Percentiles rank a stretch among this genome's conserved stretches.
Evolutionary conservation across 2,888 invertebrate species (phyloP).

Genomic region (Rotaria sp.): DNA sequence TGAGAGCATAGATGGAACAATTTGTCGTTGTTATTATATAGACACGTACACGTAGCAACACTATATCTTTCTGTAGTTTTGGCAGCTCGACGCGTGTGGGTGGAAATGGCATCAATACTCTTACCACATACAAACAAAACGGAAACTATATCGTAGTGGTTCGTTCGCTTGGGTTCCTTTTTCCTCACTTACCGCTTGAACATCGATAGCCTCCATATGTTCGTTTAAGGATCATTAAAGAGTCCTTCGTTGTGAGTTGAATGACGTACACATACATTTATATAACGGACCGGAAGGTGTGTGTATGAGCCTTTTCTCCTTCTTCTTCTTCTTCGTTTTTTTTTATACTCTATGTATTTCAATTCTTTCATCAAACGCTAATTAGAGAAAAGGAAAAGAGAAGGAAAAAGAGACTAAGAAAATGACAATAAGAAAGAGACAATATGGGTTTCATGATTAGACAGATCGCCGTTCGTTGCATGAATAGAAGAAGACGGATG

Average conservation of each 20-base stretch:
- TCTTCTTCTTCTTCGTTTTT: background rate
- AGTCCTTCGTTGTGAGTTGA: background rate
- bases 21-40: background rate
- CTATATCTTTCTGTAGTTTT: background rate
- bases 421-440: background rate
- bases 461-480: background rate
- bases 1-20: background rate
- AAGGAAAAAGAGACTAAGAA: background rate
- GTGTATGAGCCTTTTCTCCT: background rate
- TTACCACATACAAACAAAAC: background rate
- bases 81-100: background rate
- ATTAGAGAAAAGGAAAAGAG: background rate
- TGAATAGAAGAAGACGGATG: background rate
- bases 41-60: background rate
- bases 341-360: background rate
- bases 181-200: background rate
- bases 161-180: background rate
- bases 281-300: constrained; percentile 17
- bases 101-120: background rate
- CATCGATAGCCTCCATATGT: background rate
- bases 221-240: constrained; percentile 3
- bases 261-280: background rate
- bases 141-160: background rate
- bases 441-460: background rate
- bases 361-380: background rate